Conservation (phyloP, 2,888 invertebrate species). For the Leucophenga montana region DNA sequence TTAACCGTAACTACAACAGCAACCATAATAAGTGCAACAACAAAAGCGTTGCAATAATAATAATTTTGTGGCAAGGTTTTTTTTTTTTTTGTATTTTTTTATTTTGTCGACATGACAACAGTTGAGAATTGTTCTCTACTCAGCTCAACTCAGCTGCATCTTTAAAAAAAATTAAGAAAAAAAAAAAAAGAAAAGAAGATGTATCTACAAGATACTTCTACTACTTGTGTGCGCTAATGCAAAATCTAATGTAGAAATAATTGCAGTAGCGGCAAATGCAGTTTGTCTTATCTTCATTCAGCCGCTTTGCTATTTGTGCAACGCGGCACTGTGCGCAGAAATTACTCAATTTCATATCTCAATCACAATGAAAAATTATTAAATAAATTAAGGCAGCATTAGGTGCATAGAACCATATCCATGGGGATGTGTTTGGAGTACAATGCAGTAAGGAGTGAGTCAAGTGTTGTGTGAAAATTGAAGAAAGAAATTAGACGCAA, state of each 20-base stretch:
- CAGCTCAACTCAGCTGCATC: no score
- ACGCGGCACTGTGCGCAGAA: constrained; percentile 35
- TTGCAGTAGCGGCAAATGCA: constrained; percentile 53
- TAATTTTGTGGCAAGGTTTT: constrained; percentile 8
- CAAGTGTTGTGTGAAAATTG: neutral
- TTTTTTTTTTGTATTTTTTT: neutral
- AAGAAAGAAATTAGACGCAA: no score
- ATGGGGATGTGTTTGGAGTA: neutral
- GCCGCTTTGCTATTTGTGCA: neutral
- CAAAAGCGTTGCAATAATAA: constrained; percentile 1
- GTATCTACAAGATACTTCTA: neutral
- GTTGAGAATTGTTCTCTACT: no score
- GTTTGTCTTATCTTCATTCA: constrained; percentile 20
- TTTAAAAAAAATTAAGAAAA: no score
- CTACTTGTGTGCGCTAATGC: constrained; percentile 11
- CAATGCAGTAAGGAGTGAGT: neutral
- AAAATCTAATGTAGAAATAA: constrained; percentile 62
- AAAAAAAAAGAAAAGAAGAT: neutral
- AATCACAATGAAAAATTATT: constrained; percentile 60
- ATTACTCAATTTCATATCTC: constrained; percentile 59
- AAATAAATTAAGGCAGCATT: constrained; percentile 65
- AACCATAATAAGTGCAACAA: constrained; percentile 15
- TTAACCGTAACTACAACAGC: constrained; percentile 47
- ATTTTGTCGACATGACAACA: no score
- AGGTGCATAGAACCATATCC: constrained; percentile 42